phyloP scores from a whole-genome alignment of 2,888 invertebrate genomes.

The Mactromeris polynyma region DNA sequence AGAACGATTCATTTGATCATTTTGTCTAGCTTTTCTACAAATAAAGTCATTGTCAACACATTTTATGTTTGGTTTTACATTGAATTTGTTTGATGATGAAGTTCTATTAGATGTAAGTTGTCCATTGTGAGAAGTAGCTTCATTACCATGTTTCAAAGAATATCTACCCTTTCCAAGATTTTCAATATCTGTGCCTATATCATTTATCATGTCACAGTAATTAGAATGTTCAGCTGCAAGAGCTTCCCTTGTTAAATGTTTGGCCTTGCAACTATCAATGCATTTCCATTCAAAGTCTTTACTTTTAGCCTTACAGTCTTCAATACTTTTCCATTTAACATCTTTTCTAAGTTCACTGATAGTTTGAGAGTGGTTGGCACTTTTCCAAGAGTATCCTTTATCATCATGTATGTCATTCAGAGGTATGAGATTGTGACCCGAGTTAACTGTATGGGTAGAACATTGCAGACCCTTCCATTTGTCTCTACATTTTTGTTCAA shows the following conservation, averaged over 20 bases:
- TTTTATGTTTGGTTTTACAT: background rate
- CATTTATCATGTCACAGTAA: background rate
- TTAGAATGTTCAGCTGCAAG: background rate
- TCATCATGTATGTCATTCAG: background rate
- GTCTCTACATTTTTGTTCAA: background rate
- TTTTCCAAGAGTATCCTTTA: slow-evolving; percentile 5
- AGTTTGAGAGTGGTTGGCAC: slow-evolving; percentile 1
- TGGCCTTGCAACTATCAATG: background rate
- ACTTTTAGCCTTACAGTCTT: background rate
- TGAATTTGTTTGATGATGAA: background rate
- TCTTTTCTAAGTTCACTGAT: slow-evolving; percentile 1
- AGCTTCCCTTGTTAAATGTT: background rate
- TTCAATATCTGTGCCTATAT: background rate
- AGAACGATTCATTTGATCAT: background rate
- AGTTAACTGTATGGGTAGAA: no score
- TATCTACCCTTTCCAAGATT: background rate
- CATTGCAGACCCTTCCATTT: background rate
- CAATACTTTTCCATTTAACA: background rate
- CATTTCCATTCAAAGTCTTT: slow-evolving; percentile 5
- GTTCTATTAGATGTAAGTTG: no score
- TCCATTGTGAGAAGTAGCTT: background rate
- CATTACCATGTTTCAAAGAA: background rate
- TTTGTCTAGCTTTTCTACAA: background rate
- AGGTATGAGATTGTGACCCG: no score
- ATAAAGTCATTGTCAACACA: no score